Evolutionary conservation across 2,888 invertebrate genomes (phyloP), one percentile per base, ranked within the genome.

Genomic region (Drosophila neutralis): DNA sequence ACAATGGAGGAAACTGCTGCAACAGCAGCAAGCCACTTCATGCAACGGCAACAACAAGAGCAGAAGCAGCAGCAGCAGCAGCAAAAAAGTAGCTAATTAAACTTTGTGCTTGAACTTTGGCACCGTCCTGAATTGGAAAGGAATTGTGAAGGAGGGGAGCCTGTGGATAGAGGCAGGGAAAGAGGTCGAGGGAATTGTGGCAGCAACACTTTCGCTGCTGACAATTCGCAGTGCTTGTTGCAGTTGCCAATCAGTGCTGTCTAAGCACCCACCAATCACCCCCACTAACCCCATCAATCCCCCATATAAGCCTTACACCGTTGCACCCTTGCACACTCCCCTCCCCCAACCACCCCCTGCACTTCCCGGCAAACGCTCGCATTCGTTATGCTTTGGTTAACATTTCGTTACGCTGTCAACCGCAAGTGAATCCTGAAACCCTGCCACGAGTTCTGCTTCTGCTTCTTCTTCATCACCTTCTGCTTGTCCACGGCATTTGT

Each of bases 341-440:
- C 1, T 11, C 27, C 48, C 48, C 8, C n/a, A 1, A 24, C 31
- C 13, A 24, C 38, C 49, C 57, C 3, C 7, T 2, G 33, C 45
- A 24, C 21, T 11, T 51, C 27, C 13, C 49, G 40, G 53, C 73
- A 54, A 29, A n/a, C 29, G 57, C 57, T 40, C 59, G 71, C 76
- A 76, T 88, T 88, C 78, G 90, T 82, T 83, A 76, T 77, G 90
- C 88, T 74, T 90, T 88, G 90, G 89, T 83, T 88, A 77, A 73
- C 89, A 80, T 88, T 88, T 88, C 88, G 90, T 78, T 90, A 73
- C 86, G 88, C 88, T 85, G 90, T 87, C 89, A 82, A 78, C 78
- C 86, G 69, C 89, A 76, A 75, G 76, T 71, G 64, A 73, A 63
- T 74, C 65, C 65, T 49, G 78, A 62, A 73, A 63, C 73, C 65